Evolutionary conservation across 2,113 vertebrate genomes (phyloP).

Genomic region (Burhinus bistriatus): DNA sequence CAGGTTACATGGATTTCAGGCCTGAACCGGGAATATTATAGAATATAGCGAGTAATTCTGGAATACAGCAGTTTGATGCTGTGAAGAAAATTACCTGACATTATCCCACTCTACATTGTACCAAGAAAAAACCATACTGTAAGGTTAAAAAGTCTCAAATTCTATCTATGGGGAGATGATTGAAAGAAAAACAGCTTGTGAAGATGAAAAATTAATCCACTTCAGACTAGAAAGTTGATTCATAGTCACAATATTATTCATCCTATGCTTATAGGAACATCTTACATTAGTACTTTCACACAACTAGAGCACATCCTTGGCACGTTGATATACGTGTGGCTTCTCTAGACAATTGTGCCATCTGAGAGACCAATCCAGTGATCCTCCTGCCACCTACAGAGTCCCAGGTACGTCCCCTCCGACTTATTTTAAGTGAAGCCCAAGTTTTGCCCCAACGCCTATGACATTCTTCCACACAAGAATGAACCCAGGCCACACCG

Average conservation of each 20-base stretch:
- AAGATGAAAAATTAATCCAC: background rate
- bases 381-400: background rate
- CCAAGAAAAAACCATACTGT: background rate
- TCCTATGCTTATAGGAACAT: background rate
- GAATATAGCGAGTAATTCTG: background rate
- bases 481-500: background rate
- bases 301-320: background rate
- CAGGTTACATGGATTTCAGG: background rate
- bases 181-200: background rate
- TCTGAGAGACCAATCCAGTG: background rate
- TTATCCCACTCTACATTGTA: background rate
- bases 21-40: background rate
- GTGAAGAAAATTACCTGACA: background rate
- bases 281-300: background rate
- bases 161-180: background rate
- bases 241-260: background rate
- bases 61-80: background rate
- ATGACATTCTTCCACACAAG: background rate
- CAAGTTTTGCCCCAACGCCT: background rate
- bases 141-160: background rate
- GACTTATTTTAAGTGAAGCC: background rate
- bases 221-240: background rate
- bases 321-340: no score
- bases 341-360: background rate
- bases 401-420: background rate